Percentiles rank a stretch among this genome's conserved stretches.
These are phyloP conservation scores for Blastobasis lacticolella DNA, from an alignment of 2,888 invertebrate species.

Conservation along the genomic window DNA sequence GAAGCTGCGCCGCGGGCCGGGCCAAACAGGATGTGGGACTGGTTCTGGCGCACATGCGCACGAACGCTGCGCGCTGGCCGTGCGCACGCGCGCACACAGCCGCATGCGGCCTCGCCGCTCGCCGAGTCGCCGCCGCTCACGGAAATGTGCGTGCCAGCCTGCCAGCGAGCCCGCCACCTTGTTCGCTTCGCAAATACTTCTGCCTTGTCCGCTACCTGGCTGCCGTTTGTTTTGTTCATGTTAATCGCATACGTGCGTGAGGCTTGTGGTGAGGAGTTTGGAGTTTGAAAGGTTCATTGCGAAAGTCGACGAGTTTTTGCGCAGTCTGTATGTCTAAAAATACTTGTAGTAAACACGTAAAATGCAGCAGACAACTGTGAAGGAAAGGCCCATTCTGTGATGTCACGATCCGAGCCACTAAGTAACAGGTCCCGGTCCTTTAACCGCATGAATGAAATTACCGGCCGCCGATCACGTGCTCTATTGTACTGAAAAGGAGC, in stretches of 20 bases:
- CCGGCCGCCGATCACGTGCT: constrained; percentile 48
- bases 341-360: too few relatives aligned
- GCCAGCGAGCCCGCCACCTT: constrained; percentile 11
- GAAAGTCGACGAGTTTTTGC: too few relatives aligned
- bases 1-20: constrained; percentile 50
- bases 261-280: too few relatives aligned
- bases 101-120: constrained; percentile 59
- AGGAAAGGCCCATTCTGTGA: too few relatives aligned
- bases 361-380: too few relatives aligned
- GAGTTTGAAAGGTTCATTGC: too few relatives aligned
- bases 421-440: constrained; percentile 35
- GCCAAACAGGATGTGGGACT: constrained; percentile 74
- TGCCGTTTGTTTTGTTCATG: neutral
- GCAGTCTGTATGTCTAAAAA: too few relatives aligned
- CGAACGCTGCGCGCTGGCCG: constrained; percentile 17
- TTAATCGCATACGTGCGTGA: too few relatives aligned
- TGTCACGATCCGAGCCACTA: too few relatives aligned
- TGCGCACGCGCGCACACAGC: constrained; percentile 35
- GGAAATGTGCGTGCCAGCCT: constrained; percentile 63
- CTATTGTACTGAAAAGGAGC: constrained; percentile 57
- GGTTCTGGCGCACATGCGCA: constrained; percentile 43
- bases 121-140: constrained; percentile 48
- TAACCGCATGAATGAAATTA: constrained; percentile 52
- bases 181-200: constrained; percentile 16
- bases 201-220: constrained; percentile 1